phyloP scores from a whole-genome alignment of 1,140 invertebrate species.

The Leptinotarsa defecta region DNA sequence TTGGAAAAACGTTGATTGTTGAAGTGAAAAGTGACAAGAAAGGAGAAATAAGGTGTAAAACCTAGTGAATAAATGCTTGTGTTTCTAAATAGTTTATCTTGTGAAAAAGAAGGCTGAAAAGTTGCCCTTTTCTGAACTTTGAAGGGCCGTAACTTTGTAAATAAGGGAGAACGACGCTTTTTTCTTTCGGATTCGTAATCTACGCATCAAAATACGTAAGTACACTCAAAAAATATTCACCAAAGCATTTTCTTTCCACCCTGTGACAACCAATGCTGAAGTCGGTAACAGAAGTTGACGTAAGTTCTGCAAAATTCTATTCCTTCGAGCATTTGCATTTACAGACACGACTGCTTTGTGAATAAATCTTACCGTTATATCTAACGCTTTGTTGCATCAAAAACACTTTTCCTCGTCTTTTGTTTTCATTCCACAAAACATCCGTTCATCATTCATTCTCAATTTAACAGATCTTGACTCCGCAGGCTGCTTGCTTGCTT shows the following conservation, averaged over 20 bases:
- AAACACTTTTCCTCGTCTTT: conserved; percentile 23
- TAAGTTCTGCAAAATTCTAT: conserved; percentile 1
- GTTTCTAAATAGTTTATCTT: too few species aligned
- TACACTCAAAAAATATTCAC: too few species aligned
- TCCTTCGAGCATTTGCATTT: conserved; percentile 22
- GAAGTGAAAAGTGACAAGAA: too few species aligned
- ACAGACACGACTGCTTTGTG: conserved; percentile 5
- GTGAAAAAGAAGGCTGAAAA: too few species aligned
- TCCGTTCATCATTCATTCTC: conserved; percentile 24
- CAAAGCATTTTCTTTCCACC: not conserved
- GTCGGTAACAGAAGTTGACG: not conserved
- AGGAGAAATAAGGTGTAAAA: too few species aligned
- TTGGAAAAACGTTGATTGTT: too few species aligned
- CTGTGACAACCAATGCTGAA: not conserved
- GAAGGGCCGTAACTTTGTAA: too few species aligned
- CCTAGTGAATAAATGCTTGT: too few species aligned
- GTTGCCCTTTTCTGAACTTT: too few species aligned
- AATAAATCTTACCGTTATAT: conserved; percentile 26
- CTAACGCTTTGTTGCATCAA: conserved; percentile 21
- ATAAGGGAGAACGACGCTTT: too few species aligned
- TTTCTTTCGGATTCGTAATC: too few species aligned
- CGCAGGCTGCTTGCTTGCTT: not conserved
- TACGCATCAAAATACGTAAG: too few species aligned
- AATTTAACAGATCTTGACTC: conserved; percentile 15
- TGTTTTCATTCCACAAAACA: conserved; percentile 23